Base-by-base conservation (phyloP, 2,113 vertebrate genomes). In the Cyprinodon variegatus region DNA sequence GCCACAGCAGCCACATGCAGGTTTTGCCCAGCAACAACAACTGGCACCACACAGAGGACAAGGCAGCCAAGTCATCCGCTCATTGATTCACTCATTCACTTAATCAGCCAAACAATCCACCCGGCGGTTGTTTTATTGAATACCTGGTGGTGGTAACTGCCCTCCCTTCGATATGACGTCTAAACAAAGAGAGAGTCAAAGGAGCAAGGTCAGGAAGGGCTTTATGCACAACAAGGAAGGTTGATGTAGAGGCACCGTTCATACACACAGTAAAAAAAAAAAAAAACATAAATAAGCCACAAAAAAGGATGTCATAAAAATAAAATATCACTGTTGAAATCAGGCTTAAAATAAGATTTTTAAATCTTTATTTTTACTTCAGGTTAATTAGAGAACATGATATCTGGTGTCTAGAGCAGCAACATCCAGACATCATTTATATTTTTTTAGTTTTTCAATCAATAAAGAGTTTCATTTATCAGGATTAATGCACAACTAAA, bases 91-190 rank as follows among this genome's bases (percentile, higher is more conserved):
- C 48, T 63, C 50, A 59, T 13, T 69, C 67, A 22, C 12, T 40
- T 3, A n/a, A 20, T 59, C 37, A 59, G 50, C 4, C 46, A 69
- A 11, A 57, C 50, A 57, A 68, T 75, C 41, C 78, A 81, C 9
- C 38, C 37, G 37, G 41, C 62, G 65, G 45, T 40, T n/a, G 41
- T 72, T 46, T 76, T 8, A 79, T 66, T 68, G 43, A 83, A 83
- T 95, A 95, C 94, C 94, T 95, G 94, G 84, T 95, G 94, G 81
- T 95, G 93, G 84, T 94, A 95, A 90, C 94, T 95, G 83, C 91
- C 93, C 61, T 95, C 94, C 80, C 94, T 93, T 80, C 94, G 92
- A 84, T 95, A 95, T 37, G 94, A 94, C 0, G 93, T 93, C 94
- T 95, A 85, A 86, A 93, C 83, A 88, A 78, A 83, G 81, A 87